Conservation (phyloP, 2,888 invertebrate genomes). For the Norana najaformis region DNA sequence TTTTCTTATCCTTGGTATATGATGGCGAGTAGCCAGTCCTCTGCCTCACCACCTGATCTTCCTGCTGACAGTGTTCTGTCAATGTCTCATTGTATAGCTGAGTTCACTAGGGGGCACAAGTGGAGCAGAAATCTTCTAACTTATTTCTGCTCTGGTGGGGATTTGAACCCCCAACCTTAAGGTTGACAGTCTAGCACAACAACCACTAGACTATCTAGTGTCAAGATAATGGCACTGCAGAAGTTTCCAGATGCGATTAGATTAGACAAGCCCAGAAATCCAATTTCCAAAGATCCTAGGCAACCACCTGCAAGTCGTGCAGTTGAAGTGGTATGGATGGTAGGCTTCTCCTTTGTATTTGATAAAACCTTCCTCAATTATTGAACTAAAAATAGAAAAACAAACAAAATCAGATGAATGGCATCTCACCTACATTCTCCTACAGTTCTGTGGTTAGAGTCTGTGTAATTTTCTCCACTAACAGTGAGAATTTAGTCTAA, state of each 20-base stretch:
- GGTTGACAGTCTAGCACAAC: too few relatives aligned
- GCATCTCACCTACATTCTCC: neutral
- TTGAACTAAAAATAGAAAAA: constrained; percentile 66
- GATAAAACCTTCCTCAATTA: constrained; percentile 65
- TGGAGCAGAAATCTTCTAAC: too few relatives aligned
- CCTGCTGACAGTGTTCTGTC: too few relatives aligned
- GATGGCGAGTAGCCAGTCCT: too few relatives aligned
- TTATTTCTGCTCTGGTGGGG: too few relatives aligned
- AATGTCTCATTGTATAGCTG: too few relatives aligned
- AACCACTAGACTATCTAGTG: too few relatives aligned
- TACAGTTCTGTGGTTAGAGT: neutral
- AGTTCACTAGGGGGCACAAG: too few relatives aligned
- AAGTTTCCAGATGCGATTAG: neutral
- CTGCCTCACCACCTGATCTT: too few relatives aligned
- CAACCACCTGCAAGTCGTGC: constrained; percentile 70
- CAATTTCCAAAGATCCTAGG: neutral
- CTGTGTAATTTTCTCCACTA: neutral
- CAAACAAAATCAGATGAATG: neutral
- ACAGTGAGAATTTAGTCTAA: neutral
- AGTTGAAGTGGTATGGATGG: constrained; percentile 99
- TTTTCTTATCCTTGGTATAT: too few relatives aligned
- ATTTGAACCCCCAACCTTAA: too few relatives aligned
- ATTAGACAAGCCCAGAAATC: neutral
- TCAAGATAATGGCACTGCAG: neutral
- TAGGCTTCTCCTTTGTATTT: constrained; percentile 83